phyloP scores from a whole-genome alignment of 2,888 invertebrate genomes.

The Polyploca ridens region DNA sequence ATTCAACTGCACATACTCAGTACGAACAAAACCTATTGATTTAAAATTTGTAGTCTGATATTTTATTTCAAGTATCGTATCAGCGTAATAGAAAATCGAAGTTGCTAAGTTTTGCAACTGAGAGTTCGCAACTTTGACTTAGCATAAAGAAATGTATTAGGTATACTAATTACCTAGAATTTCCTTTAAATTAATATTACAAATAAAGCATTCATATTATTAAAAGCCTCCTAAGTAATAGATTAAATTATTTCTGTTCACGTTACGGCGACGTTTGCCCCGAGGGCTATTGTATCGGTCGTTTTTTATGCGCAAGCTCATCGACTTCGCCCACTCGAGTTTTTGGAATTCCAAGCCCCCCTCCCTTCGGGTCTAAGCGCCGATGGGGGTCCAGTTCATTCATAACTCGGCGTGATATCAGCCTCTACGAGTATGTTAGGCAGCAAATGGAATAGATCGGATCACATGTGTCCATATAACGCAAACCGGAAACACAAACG shows the following conservation, averaged over 20 bases:
- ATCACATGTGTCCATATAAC: conserved; percentile 56
- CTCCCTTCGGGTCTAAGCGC: conserved; percentile 26
- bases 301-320: conserved; percentile 66
- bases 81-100: neutral
- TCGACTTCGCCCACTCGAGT: conserved; percentile 74
- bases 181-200: neutral
- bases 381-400: conserved; percentile 76
- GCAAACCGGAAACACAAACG: conserved; percentile 65
- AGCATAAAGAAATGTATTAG: too few species aligned
- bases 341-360: conserved; percentile 75
- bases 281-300: conserved; percentile 64
- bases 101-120: too few species aligned
- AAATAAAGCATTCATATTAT: conserved; percentile 8
- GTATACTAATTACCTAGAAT: too few species aligned
- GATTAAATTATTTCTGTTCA: conserved; percentile 47
- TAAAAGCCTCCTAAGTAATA: conserved; percentile 15
- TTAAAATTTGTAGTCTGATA: neutral
- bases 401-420: conserved; percentile 75
- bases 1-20: neutral
- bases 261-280: conserved; percentile 47
- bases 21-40: neutral
- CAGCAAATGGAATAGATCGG: conserved; percentile 25
- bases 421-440: conserved; percentile 32
- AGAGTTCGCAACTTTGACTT: neutral
- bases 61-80: neutral